A percentile compares a stretch with the other conserved stretches of the same genome.
Evolutionary conservation across 2,113 vertebrate genomes (phyloP).

Genomic region (Pseudopipra pipra): DNA sequence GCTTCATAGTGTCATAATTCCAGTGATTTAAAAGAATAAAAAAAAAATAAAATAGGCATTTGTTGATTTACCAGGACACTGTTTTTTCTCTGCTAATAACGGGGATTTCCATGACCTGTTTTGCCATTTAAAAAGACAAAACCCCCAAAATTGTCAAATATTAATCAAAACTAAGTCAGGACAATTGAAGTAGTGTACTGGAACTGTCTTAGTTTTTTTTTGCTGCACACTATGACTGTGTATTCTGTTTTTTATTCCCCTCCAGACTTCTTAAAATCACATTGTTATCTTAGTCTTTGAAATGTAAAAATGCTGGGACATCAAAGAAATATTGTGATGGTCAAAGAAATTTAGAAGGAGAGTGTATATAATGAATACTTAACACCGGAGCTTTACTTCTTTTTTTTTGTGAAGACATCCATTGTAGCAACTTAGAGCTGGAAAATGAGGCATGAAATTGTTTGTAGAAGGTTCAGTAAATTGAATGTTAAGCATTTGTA

Average conservation of each 20-base stretch:
- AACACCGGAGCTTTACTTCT: constrained; percentile 51
- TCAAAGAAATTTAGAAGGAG: constrained; percentile 68
- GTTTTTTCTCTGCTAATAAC: neutral
- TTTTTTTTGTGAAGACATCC: constrained; percentile 19
- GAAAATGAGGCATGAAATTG: constrained; percentile 76
- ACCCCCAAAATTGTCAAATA: neutral
- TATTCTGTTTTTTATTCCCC: constrained; percentile 60
- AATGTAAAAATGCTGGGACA: constrained; percentile 74
- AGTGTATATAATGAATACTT: constrained; percentile 67
- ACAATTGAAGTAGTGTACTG: constrained; percentile 19
- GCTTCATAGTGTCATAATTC: neutral
- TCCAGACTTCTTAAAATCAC: constrained; percentile 72
- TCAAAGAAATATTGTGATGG: constrained; percentile 76
- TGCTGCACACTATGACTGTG: neutral
- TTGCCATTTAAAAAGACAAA: neutral
- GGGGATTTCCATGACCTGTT: neutral
- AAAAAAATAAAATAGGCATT: neutral
- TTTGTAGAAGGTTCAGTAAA: constrained; percentile 62
- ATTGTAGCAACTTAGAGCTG: constrained; percentile 58
- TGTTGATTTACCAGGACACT: neutral
- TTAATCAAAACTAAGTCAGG: constrained; percentile 16
- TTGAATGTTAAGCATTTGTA: constrained; percentile 57
- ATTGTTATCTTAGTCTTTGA: constrained; percentile 78
- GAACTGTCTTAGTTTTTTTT: neutral
- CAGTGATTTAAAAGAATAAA: neutral